Evolutionary conservation across 2,797 vertebrate genomes (phyloP), one percentile per base, ranked within the genome.

Genomic region (Lepus oiostolus): DNA sequence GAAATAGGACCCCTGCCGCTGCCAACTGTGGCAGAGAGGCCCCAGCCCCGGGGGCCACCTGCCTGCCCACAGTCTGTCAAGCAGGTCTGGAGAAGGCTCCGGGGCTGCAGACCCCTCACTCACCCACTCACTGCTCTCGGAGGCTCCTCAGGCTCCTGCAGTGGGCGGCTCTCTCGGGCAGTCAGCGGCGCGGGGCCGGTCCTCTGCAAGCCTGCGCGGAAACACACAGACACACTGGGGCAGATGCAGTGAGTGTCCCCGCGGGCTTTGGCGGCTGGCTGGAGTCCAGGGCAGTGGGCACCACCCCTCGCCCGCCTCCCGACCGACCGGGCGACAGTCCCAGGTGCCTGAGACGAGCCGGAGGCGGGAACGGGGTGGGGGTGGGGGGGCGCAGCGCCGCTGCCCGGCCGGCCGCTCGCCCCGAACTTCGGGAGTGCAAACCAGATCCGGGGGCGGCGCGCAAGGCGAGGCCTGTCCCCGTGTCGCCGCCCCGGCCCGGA

Each of bases 91-190:
- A n/a, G 38, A 72, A 75, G 50, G 21, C 54, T 32, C n/a, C 26
- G 30, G 70, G 42, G 38, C 67, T 22, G 28, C 9, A 35, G 35
- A 7, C 5, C 28, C n/a, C 65, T 65, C 85, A 96, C 96, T 97
- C 83, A 97, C 97, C 94, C 50, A 70, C 89, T 91, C 30, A 65
- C 35, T 94, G 85, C 89, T 91, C 70, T 72, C 80, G 14, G 10
- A 0, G 62, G 62, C 83, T 92, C 47, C 94, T 97, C 70, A 80
- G 14, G 19, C 54, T 87, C 26, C 16, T 19, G 91, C 71, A 28
- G 83, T 19, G 19, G 62, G 75, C 71, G 54, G 84, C n/a, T 82
- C 52, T 88, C 71, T 74, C 32, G 75, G 74, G 90, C 50, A 30
- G 42, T 47, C 54, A 58, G 54, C 14, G 16, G 19, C n/a, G 1